These are phyloP conservation scores for Hycleus cichorii DNA, from an alignment of 1,140 invertebrate genomes.

Conservation along the genomic window DNA sequence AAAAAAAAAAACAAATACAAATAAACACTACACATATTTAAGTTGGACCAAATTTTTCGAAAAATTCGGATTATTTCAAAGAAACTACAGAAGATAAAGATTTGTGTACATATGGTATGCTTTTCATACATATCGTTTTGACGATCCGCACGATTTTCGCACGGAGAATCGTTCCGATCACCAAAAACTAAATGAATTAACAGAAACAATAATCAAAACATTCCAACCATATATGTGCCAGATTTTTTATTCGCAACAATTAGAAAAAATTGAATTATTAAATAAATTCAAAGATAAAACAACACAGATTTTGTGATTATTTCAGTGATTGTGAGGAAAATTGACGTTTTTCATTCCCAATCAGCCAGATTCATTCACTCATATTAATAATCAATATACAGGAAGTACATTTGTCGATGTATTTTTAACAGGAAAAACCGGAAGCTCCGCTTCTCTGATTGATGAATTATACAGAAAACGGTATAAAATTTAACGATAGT, in stretches of 20 bases:
- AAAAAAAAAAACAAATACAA: not conserved
- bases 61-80: constrained; percentile 38
- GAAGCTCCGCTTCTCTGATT: constrained; percentile 24
- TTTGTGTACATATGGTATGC: constrained; percentile 35
- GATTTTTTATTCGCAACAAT: constrained; percentile 43
- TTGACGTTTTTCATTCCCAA: no score
- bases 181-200: constrained; percentile 12
- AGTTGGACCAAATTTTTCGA: constrained; percentile 40
- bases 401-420: no score
- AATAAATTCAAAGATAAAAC: no score
- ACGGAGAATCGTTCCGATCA: constrained; percentile 15
- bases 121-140: constrained; percentile 43
- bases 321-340: no score
- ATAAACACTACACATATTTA: constrained; percentile 38
- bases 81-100: constrained; percentile 17
- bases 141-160: constrained; percentile 11
- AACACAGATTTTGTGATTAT: no score
- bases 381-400: no score
- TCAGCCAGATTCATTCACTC: no score
- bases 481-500: constrained; percentile 16
- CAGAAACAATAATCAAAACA: constrained; percentile 33
- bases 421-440: no score
- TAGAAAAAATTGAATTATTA: not conserved
- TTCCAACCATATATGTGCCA: constrained; percentile 47
- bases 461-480: not conserved